phyloP scores from a whole-genome alignment of 2,113 vertebrate species.

The Vulpes lagopus region DNA sequence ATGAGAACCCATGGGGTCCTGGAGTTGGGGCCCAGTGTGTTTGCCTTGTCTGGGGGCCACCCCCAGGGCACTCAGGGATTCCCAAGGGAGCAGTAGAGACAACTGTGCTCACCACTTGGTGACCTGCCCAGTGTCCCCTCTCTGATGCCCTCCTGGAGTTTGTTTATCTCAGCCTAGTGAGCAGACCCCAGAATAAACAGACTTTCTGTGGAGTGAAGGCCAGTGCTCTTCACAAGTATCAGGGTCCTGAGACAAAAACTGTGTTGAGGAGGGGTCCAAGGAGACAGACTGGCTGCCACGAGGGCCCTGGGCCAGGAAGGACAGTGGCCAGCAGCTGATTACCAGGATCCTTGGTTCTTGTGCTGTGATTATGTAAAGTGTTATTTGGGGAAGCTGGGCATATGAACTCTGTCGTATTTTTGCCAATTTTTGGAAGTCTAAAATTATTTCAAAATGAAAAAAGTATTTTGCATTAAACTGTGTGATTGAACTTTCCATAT shows the following conservation, averaged over 20 bases:
- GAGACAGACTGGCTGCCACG: neutral
- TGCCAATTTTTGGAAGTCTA: neutral
- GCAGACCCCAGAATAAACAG: neutral
- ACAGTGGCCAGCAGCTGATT: neutral
- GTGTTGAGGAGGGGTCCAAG: neutral
- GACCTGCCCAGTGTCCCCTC: neutral
- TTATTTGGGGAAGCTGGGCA: neutral
- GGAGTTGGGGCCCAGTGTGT: neutral
- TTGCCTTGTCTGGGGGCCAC: neutral
- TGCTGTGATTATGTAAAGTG: accelerated
- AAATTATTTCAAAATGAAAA: constrained; percentile 7
- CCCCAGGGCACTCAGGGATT: too few relatives aligned
- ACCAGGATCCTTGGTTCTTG: neutral
- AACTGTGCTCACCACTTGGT: neutral
- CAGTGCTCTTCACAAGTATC: neutral
- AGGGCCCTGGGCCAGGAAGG: neutral
- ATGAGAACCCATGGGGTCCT: neutral
- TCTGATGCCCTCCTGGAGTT: neutral
- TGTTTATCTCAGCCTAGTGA: neutral
- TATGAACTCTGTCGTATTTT: neutral
- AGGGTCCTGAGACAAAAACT: neutral
- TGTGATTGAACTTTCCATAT: neutral
- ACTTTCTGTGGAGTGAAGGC: neutral
- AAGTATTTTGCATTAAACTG: neutral
- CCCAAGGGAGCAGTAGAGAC: too few relatives aligned